Percentiles rank a stretch among this genome's conserved stretches.
phyloP scores from a whole-genome alignment of 1,140 invertebrate species.

The Pristionchus pacificus region DNA sequence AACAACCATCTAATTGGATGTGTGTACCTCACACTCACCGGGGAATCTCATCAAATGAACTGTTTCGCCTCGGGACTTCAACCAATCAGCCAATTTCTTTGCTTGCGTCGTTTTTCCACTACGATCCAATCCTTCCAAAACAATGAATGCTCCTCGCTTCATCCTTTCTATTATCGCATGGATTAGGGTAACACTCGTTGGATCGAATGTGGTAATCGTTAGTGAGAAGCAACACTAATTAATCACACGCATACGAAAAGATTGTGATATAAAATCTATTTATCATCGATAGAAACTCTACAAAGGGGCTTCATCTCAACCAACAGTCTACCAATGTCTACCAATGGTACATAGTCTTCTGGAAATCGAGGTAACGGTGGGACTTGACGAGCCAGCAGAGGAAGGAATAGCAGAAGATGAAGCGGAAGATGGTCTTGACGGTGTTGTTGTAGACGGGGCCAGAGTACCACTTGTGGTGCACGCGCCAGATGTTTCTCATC shows the following conservation, averaged over 20 bases:
- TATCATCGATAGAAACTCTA: neutral
- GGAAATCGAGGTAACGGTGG: constrained; percentile 48
- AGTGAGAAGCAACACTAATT: too few relatives aligned
- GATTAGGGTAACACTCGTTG: too few relatives aligned
- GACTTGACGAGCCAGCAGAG: constrained; percentile 47
- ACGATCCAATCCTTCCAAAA: constrained; percentile 27
- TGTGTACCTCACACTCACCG: neutral
- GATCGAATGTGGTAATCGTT: too few relatives aligned
- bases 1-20: neutral
- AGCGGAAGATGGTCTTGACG: constrained; percentile 51
- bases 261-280: too few relatives aligned
- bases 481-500: constrained; percentile 50
- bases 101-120: constrained; percentile 35
- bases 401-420: constrained; percentile 48
- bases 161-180: too few relatives aligned
- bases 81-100: neutral
- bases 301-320: neutral
- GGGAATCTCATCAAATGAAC: neutral
- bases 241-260: too few relatives aligned
- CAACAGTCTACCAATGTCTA: constrained; percentile 17
- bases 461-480: constrained; percentile 49
- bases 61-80: neutral
- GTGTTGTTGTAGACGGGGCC: constrained; percentile 47
- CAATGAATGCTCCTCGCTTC: constrained; percentile 20
- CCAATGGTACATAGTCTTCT: constrained; percentile 50